A percentile compares a stretch with the other conserved stretches of the same genome.
Evolutionary conservation across 1,140 invertebrate species (phyloP).

Genomic region (Lamellibrachia luymesi): DNA sequence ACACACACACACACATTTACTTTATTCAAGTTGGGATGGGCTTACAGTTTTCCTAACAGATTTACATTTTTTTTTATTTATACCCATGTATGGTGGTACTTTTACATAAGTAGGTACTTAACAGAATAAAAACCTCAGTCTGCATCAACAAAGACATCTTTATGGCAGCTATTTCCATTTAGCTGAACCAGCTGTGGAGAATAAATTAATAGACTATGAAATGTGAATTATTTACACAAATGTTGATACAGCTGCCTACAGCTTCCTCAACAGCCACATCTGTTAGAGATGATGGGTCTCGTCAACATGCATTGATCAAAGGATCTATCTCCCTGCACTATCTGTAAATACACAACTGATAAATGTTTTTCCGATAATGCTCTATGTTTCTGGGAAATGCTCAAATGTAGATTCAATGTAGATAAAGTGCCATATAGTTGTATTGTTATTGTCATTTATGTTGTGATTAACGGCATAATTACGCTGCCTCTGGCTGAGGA

Average conservation of each 20-base stretch:
- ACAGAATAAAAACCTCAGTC: not conserved
- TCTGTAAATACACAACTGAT: too few species aligned
- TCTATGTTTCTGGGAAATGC: not conserved
- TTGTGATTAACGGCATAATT: not conserved
- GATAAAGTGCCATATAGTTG: not conserved
- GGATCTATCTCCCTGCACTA: not conserved
- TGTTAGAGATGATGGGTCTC: not conserved
- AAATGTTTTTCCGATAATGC: too few species aligned
- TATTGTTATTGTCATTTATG: not conserved
- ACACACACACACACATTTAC: too few species aligned
- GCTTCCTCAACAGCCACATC: not conserved
- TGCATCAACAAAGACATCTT: not conserved
- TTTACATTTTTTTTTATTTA: too few species aligned
- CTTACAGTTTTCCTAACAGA: too few species aligned
- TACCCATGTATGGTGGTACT: too few species aligned
- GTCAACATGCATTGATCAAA: not conserved
- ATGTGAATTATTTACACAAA: not conserved
- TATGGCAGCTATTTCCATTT: not conserved
- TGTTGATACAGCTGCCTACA: not conserved
- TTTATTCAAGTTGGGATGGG: too few species aligned
- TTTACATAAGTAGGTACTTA: not conserved
- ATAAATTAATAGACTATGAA: not conserved
- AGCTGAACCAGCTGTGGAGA: not conserved
- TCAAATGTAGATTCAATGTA: not conserved
- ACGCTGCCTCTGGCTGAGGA: not conserved